Conservation (phyloP, 2,797 vertebrate genomes). For the Sebastes minor region DNA sequence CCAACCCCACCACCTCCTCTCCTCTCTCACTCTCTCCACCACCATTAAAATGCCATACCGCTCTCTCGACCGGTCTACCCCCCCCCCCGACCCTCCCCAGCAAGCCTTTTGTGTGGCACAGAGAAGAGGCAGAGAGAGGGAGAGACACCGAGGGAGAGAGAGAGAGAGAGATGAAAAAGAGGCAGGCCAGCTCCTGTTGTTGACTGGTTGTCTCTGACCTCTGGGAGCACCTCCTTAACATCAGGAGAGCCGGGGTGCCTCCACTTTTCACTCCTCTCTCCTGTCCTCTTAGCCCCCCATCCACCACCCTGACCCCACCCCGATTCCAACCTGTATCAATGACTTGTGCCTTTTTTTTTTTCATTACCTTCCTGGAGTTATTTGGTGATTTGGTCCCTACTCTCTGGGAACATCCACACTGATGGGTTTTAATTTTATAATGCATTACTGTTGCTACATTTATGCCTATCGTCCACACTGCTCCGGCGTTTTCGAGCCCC, state of each 20-base stretch:
- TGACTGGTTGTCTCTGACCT: conserved; percentile 79
- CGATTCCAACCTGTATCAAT: conserved; percentile 4
- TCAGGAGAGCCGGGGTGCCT: conserved; percentile 61
- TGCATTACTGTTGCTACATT: no score
- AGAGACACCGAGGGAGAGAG: conserved; percentile 13
- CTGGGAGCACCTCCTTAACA: conserved; percentile 73
- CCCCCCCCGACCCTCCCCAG: conserved; percentile 46
- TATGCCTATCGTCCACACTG: no score
- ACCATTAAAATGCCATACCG: conserved; percentile 91
- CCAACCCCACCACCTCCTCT: conserved; percentile 50
- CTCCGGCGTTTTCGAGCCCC: no score
- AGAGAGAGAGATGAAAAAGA: conserved; percentile 26
- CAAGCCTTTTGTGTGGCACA: conserved; percentile 71
- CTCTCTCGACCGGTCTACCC: conserved; percentile 84
- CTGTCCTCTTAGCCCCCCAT: conserved; percentile 34
- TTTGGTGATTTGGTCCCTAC: neutral
- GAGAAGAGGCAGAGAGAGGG: conserved; percentile 51
- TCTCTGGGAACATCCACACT: no score
- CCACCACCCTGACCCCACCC: conserved; percentile 13
- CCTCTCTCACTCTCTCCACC: conserved; percentile 70
- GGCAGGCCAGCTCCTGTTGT: conserved; percentile 59
- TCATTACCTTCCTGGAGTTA: neutral
- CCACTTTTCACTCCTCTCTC: conserved; percentile 62
- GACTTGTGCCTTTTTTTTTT: neutral
- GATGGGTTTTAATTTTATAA: no score